Conservation (phyloP, 1,140 invertebrate genomes). For the Zaprionus taronus region DNA sequence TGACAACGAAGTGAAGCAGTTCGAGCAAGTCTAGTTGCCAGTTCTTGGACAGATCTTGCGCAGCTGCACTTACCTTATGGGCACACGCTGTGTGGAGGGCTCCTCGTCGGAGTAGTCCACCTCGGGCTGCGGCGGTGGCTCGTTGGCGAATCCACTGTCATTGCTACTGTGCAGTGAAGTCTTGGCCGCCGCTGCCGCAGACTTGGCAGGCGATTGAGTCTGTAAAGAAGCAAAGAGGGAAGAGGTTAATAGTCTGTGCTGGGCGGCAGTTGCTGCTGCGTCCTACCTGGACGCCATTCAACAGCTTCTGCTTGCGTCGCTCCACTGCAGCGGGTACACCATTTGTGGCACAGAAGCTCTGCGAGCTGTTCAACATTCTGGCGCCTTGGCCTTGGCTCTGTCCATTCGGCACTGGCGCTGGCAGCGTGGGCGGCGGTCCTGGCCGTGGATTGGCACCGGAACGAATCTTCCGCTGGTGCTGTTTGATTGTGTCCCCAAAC, state of each 20-base stretch:
- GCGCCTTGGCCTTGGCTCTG: constrained; percentile 81
- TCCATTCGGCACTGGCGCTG: constrained; percentile 87
- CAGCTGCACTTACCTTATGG: constrained; percentile 88
- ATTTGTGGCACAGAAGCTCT: constrained; percentile 85
- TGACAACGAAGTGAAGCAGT: neutral
- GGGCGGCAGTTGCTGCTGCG: neutral
- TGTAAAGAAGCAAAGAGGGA: neutral
- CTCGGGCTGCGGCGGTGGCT: constrained; percentile 93
- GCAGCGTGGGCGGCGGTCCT: constrained; percentile 87
- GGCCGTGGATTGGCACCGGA: constrained; percentile 80
- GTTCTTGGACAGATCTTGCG: neutral
- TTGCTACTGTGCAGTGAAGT: constrained; percentile 95
- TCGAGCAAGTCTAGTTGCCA: neutral
- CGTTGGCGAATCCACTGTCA: constrained; percentile 95
- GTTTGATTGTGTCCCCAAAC: constrained; percentile 85
- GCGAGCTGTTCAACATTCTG: constrained; percentile 85
- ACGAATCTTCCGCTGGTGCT: constrained; percentile 82
- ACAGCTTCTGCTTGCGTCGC: constrained; percentile 76
- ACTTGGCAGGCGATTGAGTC: constrained; percentile 58
- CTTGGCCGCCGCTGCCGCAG: constrained; percentile 86
- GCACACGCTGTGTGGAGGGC: constrained; percentile 87
- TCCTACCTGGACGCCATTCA: constrained; percentile 69
- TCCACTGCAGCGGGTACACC: constrained; percentile 73
- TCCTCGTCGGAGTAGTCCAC: constrained; percentile 96
- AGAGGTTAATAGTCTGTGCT: neutral